Evolutionary conservation across 1,140 invertebrate species (phyloP).

Genomic region (Pentalonia nigronervosa): DNA sequence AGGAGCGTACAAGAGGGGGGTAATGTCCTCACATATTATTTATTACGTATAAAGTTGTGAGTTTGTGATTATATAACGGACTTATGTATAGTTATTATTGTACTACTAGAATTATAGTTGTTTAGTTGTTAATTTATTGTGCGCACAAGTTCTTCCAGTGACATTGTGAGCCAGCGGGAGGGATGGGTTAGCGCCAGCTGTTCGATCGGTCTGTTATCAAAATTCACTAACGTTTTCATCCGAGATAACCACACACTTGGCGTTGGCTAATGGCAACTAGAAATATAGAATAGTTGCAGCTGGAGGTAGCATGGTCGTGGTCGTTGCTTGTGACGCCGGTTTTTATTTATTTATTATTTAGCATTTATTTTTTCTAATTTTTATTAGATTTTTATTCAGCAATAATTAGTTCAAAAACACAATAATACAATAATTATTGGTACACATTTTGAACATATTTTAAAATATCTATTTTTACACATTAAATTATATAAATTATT

Average conservation of each 20-base stretch:
- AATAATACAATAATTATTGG: neutral
- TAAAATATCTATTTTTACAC: neutral
- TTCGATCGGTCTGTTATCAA: constrained; percentile 23
- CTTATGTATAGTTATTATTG: too few species aligned
- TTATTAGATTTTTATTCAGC: neutral
- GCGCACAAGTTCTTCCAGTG: neutral
- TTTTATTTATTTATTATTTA: neutral
- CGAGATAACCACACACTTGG: neutral
- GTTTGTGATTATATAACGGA: too few species aligned
- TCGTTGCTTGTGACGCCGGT: neutral
- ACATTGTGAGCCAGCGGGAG: neutral
- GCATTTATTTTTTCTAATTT: neutral
- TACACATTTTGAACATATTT: neutral
- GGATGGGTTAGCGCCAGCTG: neutral
- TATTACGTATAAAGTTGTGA: too few species aligned
- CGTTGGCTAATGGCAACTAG: too few species aligned
- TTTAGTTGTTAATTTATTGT: too few species aligned
- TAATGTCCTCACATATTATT: too few species aligned
- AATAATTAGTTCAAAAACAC: neutral
- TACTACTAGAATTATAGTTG: too few species aligned
- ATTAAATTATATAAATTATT: constrained; percentile 4
- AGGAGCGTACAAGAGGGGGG: too few species aligned
- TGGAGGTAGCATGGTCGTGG: neutral
- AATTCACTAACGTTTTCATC: neutral
- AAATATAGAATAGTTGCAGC: neutral